phyloP scores from a whole-genome alignment of 2,113 vertebrate genomes.

The Aptenodytes patagonicus region DNA sequence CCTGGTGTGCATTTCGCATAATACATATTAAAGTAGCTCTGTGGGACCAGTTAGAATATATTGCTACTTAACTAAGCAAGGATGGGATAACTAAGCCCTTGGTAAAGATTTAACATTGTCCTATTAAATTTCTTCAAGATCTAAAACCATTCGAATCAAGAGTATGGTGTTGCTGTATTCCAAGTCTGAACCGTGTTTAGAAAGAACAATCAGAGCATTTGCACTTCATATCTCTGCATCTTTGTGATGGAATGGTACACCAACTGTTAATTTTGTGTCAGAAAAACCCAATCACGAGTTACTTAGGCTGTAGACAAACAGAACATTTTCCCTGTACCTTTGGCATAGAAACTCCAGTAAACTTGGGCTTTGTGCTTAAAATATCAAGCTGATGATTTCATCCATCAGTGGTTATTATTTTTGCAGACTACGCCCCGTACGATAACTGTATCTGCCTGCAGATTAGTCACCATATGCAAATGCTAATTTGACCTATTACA shows the following conservation, averaged over 20 bases:
- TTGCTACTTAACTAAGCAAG: background rate
- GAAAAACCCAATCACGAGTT: rapidly evolving
- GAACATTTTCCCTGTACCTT: background rate
- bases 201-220: background rate
- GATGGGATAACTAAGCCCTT: background rate
- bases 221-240: background rate
- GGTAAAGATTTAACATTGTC: background rate
- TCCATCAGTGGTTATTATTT: background rate
- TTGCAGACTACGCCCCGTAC: background rate
- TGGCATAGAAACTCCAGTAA: background rate
- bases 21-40: background rate
- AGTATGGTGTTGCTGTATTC: background rate
- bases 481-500: background rate
- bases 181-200: background rate
- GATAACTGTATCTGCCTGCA: background rate
- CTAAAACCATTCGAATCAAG: background rate
- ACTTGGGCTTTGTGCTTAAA: background rate
- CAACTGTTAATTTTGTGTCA: background rate
- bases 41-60: background rate
- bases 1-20: background rate
- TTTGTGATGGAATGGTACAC: background rate
- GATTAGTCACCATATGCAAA: constrained; percentile 5
- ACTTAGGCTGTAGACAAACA: background rate
- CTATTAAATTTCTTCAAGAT: background rate
- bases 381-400: constrained; percentile 36